Base-by-base conservation (phyloP, 2,888 invertebrate species). In the Spilosoma lubricipeda region DNA sequence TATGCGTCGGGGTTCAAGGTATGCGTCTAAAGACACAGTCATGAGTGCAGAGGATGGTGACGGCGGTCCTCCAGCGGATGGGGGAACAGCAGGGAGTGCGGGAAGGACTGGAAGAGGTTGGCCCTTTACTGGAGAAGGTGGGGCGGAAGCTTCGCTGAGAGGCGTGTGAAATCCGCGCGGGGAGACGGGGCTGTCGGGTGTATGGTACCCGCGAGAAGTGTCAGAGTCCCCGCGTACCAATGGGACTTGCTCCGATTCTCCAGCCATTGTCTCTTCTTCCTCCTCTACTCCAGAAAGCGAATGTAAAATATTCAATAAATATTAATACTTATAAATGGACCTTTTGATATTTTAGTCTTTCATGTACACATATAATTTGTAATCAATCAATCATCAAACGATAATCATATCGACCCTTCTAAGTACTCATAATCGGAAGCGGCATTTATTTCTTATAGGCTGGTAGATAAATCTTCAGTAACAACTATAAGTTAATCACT, bases 11-110 rank as follows among this genome's bases (percentile, higher is more conserved):
- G 98, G 98, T 87, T 99, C 98, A 81, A 98, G 95, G 88, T 98
- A 99, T 36, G 97, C 98, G 82, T 98, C 98, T 48, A 98, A 96
- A 3, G 98, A 98, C 11, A 98, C 97, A 3, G 98, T 98, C 96
- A 98, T 97, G 11, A 98, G 96, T 1, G 98, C 98, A 0, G 98
- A 98, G 77, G 98, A 98, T 0, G 98, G 98, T 0, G 98, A 98
- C 0, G 98, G 97, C 0, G 97, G 97, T 27, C 92, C 94, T 59
- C 88, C 92, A 27, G 87, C 92, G 0, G 92, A 90, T 8, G 85
- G 85, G 45, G 90, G 87, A 8, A 92, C 81, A 77, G 93, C 89
- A 88, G 96, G 81, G 86, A 92, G 96, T 96, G 91, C 95, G 64
- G 88, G 91, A 95, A 96, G 92, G 42, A 66, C 36, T 5, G 74